A percentile compares a stretch with the other conserved stretches of the same genome.
Evolutionary conservation across 2,113 vertebrate genomes (phyloP).

Genomic region (Aldabrachelys gigantea): DNA sequence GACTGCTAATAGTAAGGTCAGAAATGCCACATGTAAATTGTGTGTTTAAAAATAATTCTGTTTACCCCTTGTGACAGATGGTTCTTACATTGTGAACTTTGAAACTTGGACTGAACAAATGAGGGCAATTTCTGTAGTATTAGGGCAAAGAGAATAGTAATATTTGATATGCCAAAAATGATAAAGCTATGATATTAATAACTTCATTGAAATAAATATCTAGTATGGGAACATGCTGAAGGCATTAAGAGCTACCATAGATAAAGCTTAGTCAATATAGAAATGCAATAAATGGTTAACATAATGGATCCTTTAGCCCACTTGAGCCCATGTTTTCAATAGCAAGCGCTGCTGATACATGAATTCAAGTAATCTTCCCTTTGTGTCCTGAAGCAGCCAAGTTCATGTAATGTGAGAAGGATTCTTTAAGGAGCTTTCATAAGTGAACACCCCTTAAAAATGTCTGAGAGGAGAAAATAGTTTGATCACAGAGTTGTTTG

Average conservation of each 20-base stretch:
- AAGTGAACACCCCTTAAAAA: neutral
- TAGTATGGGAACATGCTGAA: neutral
- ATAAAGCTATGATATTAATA: neutral
- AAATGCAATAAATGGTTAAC: neutral
- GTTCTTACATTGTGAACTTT: neutral
- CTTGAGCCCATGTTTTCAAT: neutral
- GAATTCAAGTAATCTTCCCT: neutral
- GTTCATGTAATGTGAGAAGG: neutral
- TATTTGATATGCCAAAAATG: neutral
- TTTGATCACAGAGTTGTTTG: neutral
- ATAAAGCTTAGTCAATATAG: neutral
- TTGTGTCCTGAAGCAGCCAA: neutral
- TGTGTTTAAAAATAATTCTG: conserved; percentile 13
- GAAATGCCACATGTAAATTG: conserved; percentile 20
- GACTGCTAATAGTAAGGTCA: neutral
- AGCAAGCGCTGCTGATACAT: neutral
- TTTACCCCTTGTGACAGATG: neutral
- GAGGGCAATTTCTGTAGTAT: neutral
- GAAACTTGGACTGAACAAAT: neutral
- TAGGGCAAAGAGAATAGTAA: neutral
- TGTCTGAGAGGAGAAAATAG: neutral
- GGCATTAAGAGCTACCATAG: neutral
- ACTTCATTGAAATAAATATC: neutral
- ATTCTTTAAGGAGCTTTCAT: neutral
- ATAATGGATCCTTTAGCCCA: neutral